Conservation (phyloP, 1,140 invertebrate genomes). For the Drosophila kanapiae region DNA sequence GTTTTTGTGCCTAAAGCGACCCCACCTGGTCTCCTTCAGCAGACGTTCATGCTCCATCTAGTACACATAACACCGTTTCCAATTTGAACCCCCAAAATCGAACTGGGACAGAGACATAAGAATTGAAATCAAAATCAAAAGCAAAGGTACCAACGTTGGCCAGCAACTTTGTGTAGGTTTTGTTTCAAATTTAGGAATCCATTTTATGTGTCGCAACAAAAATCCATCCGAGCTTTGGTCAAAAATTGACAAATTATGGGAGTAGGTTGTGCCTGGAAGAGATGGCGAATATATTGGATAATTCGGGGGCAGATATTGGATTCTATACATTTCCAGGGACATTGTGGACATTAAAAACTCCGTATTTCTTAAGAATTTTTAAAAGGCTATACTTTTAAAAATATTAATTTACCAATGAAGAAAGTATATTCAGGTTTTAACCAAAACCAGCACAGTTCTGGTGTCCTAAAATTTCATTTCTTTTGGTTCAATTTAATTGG, state of each 20-base stretch:
- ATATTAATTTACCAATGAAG: background rate
- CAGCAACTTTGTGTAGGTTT: conserved; percentile 29
- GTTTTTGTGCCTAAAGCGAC: conserved; percentile 29
- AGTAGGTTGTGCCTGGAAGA: background rate
- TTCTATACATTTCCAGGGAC: background rate
- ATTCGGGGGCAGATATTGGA: background rate
- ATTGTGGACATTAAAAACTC: background rate
- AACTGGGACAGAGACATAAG: conserved; percentile 61
- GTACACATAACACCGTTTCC: conserved; percentile 75
- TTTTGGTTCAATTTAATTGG: conserved; percentile 60
- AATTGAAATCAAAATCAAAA: conserved; percentile 68
- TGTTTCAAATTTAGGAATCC: conserved; percentile 44
- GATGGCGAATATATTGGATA: no score
- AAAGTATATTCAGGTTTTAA: background rate
- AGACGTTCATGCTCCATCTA: conserved; percentile 51
- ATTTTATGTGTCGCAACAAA: conserved; percentile 39
- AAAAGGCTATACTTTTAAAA: background rate
- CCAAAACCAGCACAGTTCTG: conserved; percentile 26
- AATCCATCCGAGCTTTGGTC: conserved; percentile 22
- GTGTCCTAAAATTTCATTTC: conserved; percentile 31
- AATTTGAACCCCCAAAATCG: conserved; percentile 74
- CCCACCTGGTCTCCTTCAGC: background rate
- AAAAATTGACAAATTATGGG: conserved; percentile 21
- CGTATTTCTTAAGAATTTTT: background rate
- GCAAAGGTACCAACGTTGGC: conserved; percentile 13